Evolutionary conservation across 2,797 vertebrate genomes (phyloP), one percentile per base, ranked within the genome.

Genomic region (Esox masquinongy): DNA sequence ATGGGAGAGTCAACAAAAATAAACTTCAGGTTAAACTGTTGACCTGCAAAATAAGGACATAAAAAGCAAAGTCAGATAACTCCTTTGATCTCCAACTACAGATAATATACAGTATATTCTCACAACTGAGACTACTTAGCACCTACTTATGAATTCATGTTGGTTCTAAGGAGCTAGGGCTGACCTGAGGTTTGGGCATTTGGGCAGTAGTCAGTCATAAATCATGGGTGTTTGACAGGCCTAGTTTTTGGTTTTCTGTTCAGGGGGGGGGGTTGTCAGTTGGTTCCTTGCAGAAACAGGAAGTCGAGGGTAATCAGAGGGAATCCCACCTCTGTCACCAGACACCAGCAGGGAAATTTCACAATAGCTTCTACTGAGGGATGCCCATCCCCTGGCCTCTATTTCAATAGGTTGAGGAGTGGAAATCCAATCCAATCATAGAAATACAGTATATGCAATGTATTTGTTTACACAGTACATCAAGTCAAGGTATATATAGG

Each of bases 301-400:
- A 94, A 93, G 87, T 88, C 74, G 76, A 84, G 76, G 85, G 87
- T 88, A 92, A 92, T 90, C 85, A 85, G 81, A 93, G 88, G 92
- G 92, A 93, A 93, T 93, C 91, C 93, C 92, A 90, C 74, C 53
- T 73, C 39, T 9, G 9, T 73, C 43, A 69, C 78, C 85, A 22
- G 8, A 75, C 29, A 74, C 79, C 79, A 84, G 88, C 71, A 77
- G 81, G 78, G 84, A 92, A 90, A 88, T 84, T 88, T 89, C 80
- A 85, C 84, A 83, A 67, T 71, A 84, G 71, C 72, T 49, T 83
- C 81, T 83, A 68, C 77, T 77, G 79, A 70, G 84, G 77, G 81
- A 86, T 80, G 53, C 63, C 72, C 22, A 34, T 68, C 36, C 22
- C 68, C 66, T 56, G 79, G 29, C 50, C 70, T 64, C 59, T 29